These are phyloP conservation scores for Heliothis subflexa DNA, from an alignment of 1,140 invertebrate species.

Conservation along the genomic window DNA sequence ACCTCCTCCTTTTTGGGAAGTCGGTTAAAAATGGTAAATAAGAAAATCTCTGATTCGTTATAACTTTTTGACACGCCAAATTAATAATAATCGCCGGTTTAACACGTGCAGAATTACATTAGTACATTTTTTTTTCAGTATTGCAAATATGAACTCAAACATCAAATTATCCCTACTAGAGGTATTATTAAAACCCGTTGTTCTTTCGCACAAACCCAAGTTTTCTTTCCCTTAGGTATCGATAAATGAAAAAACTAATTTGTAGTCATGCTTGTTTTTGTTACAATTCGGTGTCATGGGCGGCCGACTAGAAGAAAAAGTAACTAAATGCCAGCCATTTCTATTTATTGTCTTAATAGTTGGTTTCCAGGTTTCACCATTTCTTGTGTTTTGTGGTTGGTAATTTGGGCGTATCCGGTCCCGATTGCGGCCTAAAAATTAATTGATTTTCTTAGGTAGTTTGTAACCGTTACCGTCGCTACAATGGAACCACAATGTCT, in stretches of 20 bases:
- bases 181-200: too few relatives aligned
- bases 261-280: not conserved
- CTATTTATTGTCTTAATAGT: slow-evolving; percentile 60
- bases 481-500: slow-evolving; percentile 5
- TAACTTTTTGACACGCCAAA: too few relatives aligned
- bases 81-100: too few relatives aligned
- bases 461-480: not conserved
- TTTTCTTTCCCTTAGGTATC: not conserved
- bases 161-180: too few relatives aligned
- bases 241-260: not conserved
- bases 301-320: not conserved
- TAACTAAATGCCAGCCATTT: slow-evolving; percentile 5
- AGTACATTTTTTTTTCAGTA: too few relatives aligned
- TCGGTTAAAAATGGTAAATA: too few relatives aligned
- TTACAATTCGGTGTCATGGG: slow-evolving; percentile 23
- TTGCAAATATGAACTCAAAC: too few relatives aligned
- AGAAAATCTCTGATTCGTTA: too few relatives aligned
- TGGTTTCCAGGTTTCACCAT: slow-evolving; percentile 58
- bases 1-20: too few relatives aligned
- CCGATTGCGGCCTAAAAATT: slow-evolving; percentile 42
- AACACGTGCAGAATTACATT: too few relatives aligned
- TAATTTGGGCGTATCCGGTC: slow-evolving; percentile 57
- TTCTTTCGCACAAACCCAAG: too few relatives aligned
- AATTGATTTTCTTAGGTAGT: slow-evolving; percentile 11
- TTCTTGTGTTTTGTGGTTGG: slow-evolving; percentile 47